phyloP scores from a whole-genome alignment of 2,797 vertebrate genomes.

The Lindbergichthys nudifrons region DNA sequence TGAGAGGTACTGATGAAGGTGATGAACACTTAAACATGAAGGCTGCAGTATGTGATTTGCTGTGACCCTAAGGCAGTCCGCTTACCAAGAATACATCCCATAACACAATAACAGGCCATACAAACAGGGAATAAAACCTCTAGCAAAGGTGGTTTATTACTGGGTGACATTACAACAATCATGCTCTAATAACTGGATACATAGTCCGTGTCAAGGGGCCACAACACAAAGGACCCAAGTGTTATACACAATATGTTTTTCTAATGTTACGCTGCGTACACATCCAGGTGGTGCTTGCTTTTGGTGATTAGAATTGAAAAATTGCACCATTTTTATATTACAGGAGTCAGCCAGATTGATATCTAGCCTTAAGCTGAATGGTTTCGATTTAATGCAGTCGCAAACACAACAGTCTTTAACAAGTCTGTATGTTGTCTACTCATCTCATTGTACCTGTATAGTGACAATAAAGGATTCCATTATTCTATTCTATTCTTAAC shows the following conservation, averaged over 20 bases:
- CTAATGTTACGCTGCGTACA: constrained; percentile 1
- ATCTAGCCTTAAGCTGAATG: constrained; percentile 72
- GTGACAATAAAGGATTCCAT: too few relatives aligned
- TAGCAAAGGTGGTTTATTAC: constrained; percentile 69
- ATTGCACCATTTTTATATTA: constrained; percentile 51
- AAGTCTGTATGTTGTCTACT: too few relatives aligned
- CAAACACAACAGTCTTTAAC: constrained; percentile 28
- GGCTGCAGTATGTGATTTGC: constrained; percentile 69
- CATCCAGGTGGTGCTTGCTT: constrained; percentile 8
- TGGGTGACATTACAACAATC: constrained; percentile 59
- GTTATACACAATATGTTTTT: constrained; percentile 29
- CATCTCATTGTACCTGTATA: too few relatives aligned
- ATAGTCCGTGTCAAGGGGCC: constrained; percentile 31
- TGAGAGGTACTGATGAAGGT: constrained; percentile 75
- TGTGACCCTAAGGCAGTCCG: constrained; percentile 63
- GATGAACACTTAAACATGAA: constrained; percentile 80
- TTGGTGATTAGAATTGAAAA: constrained; percentile 67
- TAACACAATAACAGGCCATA: constrained; percentile 64
- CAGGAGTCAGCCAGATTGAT: constrained; percentile 73
- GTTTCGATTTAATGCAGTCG: constrained; percentile 63
- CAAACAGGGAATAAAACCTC: constrained; percentile 72
- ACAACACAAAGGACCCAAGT: constrained; percentile 28
- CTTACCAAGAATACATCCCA: constrained; percentile 67
- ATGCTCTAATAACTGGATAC: constrained; percentile 60
- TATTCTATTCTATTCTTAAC: neutral